A percentile compares a stretch with the other conserved stretches of the same genome.
These are phyloP conservation scores for Clostera curtula DNA, from an alignment of 2,888 invertebrate genomes.

Conservation along the genomic window DNA sequence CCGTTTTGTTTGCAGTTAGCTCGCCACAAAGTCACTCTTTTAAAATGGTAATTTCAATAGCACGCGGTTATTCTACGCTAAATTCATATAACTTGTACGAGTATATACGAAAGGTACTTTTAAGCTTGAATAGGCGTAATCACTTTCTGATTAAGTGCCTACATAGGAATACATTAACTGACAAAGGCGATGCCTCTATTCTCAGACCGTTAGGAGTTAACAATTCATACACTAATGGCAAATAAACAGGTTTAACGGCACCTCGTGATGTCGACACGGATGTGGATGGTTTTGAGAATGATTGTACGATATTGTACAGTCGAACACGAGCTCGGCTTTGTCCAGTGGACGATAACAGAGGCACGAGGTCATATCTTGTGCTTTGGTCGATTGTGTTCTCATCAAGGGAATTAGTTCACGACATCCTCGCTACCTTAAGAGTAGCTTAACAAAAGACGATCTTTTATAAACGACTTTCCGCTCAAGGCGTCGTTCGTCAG, in stretches of 20 bases:
- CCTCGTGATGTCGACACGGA: conserved; percentile 35
- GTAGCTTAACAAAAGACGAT: too few species aligned
- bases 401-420: conserved; percentile 39
- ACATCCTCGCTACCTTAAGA: conserved; percentile 37
- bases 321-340: conserved; percentile 26
- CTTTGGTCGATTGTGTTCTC: conserved; percentile 49
- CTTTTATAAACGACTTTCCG: too few species aligned
- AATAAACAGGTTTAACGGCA: conserved; percentile 43
- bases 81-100: too few species aligned
- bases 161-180: conserved; percentile 1
- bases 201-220: conserved; percentile 36
- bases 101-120: conserved; percentile 10
- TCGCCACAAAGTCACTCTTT: too few species aligned
- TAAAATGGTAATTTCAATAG: too few species aligned
- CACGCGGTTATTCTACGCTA: too few species aligned
- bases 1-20: too few species aligned
- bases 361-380: conserved; percentile 43
- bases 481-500: too few species aligned
- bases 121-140: conserved; percentile 10
- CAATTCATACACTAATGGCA: conserved; percentile 31
- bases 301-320: conserved; percentile 28
- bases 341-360: conserved; percentile 39
- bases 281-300: conserved; percentile 36
- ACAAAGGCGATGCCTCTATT: conserved; percentile 14
- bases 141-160: conserved; percentile 3